These are phyloP conservation scores for Hippocampus barbouri DNA, from an alignment of 2,113 vertebrate genomes.

Conservation along the genomic window DNA sequence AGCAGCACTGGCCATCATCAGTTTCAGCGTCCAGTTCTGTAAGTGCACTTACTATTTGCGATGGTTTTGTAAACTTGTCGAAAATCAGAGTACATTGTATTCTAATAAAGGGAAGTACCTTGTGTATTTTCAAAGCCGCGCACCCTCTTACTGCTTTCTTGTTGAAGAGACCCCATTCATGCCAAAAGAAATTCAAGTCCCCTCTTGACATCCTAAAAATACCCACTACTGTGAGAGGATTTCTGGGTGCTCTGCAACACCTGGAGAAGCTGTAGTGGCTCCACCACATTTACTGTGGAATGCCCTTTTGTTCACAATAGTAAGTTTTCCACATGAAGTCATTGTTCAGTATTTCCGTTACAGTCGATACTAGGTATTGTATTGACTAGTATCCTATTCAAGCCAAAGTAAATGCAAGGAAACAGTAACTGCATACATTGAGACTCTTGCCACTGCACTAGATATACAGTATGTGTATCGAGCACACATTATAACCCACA, in stretches of 20 bases:
- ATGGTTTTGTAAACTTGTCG: too few species aligned
- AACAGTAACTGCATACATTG: conserved; percentile 16
- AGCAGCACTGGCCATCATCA: conserved; percentile 84
- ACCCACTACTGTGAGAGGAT: conserved; percentile 16
- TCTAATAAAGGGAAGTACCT: not conserved
- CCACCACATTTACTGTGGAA: conserved; percentile 20
- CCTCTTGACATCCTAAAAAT: conserved; percentile 40
- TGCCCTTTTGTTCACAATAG: conserved; percentile 17
- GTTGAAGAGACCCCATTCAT: conserved; percentile 29
- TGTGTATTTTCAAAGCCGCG: conserved; percentile 4
- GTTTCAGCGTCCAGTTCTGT: conserved; percentile 94
- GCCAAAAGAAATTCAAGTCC: conserved; percentile 45
- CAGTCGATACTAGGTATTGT: conserved; percentile 34
- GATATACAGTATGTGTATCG: not conserved
- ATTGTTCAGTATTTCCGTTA: conserved; percentile 47
- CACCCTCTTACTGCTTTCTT: conserved; percentile 22
- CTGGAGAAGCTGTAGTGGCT: not conserved
- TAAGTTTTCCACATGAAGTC: conserved; percentile 18
- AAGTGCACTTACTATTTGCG: conserved; percentile 60
- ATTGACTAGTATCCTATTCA: conserved; percentile 11
- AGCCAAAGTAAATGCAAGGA: conserved; percentile 48
- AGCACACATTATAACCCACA: not conserved
- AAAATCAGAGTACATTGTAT: not conserved
- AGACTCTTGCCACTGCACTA: not conserved
- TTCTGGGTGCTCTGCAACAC: conserved; percentile 15